Evolutionary conservation across 2,888 invertebrate species (phyloP).

Genomic region (Capitulum mitella): DNA sequence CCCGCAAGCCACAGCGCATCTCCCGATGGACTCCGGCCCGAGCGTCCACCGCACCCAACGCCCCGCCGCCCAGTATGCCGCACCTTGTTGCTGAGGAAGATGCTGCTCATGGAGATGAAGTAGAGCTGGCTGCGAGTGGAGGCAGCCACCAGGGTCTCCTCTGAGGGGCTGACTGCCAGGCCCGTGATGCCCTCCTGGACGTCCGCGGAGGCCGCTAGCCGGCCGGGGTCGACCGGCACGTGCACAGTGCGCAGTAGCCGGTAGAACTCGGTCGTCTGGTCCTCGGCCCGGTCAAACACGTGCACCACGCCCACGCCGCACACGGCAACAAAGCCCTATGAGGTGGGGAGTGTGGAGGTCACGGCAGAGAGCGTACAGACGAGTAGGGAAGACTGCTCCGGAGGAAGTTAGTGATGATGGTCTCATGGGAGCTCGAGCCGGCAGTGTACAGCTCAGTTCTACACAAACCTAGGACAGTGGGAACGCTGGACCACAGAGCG

Average conservation of each 20-base stretch:
- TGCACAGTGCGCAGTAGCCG: conserved; percentile 2
- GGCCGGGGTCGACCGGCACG: not conserved
- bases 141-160: conserved; percentile 46
- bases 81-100: conserved; percentile 43
- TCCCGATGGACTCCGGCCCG: too few relatives aligned
- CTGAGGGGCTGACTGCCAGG: conserved; percentile 46
- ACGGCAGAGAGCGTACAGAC: too few relatives aligned
- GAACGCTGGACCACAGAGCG: too few relatives aligned
- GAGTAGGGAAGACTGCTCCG: too few relatives aligned
- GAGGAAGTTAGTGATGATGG: too few relatives aligned
- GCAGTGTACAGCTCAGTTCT: too few relatives aligned
- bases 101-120: conserved; percentile 44
- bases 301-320: not conserved
- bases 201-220: conserved; percentile 33
- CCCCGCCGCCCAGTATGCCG: not conserved
- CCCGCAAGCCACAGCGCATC: too few relatives aligned
- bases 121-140: conserved; percentile 47
- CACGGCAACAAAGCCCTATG: conserved; percentile 7
- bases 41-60: too few relatives aligned
- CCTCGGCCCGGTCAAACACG: conserved; percentile 15
- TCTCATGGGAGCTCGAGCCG: too few relatives aligned
- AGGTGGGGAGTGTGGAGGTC: not conserved
- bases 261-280: conserved; percentile 19
- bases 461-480: too few relatives aligned
- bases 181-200: conserved; percentile 40